These are phyloP conservation scores for Scaptomyza cyrtandrae DNA, from an alignment of 2,888 invertebrate genomes.

Conservation along the genomic window DNA sequence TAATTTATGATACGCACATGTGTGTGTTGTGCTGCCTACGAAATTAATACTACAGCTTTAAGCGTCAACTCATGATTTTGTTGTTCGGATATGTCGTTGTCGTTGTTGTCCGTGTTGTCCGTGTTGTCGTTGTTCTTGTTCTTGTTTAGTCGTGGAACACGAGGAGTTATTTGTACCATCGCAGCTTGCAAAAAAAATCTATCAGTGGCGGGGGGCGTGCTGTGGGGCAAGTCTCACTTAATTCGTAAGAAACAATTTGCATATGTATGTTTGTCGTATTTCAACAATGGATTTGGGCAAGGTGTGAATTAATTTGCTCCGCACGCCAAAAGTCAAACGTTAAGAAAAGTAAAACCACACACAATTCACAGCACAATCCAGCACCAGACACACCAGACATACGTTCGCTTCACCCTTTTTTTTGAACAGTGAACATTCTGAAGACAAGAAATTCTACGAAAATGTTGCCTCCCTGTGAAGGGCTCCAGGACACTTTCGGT, in stretches of 20 bases:
- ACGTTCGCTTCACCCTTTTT: conserved; percentile 1
- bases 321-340: conserved; percentile 70
- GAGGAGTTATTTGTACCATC: conserved; percentile 57
- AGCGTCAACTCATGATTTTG: conserved; percentile 41
- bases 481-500: conserved; percentile 3
- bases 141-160: conserved; percentile 45
- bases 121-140: conserved; percentile 10
- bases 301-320: conserved; percentile 84
- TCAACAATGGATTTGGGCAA: conserved; percentile 77
- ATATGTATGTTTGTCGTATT: conserved; percentile 66
- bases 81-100: conserved; percentile 83
- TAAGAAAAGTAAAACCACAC: conserved; percentile 69
- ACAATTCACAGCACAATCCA: conserved; percentile 36
- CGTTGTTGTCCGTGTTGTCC: too few relatives aligned
- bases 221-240: conserved; percentile 36
- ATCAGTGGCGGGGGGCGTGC: background rate
- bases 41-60: conserved; percentile 64
- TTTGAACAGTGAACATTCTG: conserved; percentile 30
- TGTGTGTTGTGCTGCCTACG: conserved; percentile 72
- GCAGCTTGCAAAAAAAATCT: conserved; percentile 44
- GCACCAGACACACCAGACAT: too few relatives aligned
- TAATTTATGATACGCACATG: conserved; percentile 80
- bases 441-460: conserved; percentile 64
- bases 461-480: conserved; percentile 45
- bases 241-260: conserved; percentile 82